Evolutionary conservation across 2,888 invertebrate genomes (phyloP), one percentile per base, ranked within the genome.

Genomic region (Callimorpha dominula): DNA sequence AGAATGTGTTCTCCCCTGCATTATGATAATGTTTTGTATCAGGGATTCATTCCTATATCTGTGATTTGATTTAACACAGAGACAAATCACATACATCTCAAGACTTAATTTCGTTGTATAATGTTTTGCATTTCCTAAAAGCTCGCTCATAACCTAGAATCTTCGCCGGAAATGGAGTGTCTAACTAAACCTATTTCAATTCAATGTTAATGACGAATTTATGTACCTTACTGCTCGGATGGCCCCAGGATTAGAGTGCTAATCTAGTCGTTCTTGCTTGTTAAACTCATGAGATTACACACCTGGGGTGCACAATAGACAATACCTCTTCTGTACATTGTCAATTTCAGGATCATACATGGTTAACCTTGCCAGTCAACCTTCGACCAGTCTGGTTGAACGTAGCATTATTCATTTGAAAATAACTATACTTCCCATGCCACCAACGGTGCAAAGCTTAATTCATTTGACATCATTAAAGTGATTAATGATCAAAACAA

Each of bases 391-490:
- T 31, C 20, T 62, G n/a, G 5, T 9, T 8, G n/a, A 9, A 40
- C 14, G 12, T 63, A 42, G 71, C 77, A 81, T 75, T 81, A 42
- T 40, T 8, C 50, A 76, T 78, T 79, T 75, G 70, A 75, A 77
- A 76, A 78, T 73, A 78, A 78, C 77, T 84, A 81, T 81, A 82
- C 76, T 81, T 82, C 77, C 73, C 76, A 77, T 80, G 71, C 77
- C 73, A 74, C 75, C 76, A 75, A 66, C 68, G 65, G 78, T 74
- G 76, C 77, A 77, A 85, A 83, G 81, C 85, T 84, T 86, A 83
- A 86, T 88, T 85, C 81, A 87, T 87, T 84, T 86, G 83, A 85
- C 85, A 83, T 85, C 84, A 87, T 87, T 85, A 85, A 68, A 65
- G 74, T 88, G 88, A 90, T 89, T 87, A 87, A 90, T 89, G 85